Percentiles rank a stretch among this genome's conserved stretches.
These are phyloP conservation scores for Theocolax elegans DNA, from an alignment of 1,140 invertebrate species.

Conservation along the genomic window DNA sequence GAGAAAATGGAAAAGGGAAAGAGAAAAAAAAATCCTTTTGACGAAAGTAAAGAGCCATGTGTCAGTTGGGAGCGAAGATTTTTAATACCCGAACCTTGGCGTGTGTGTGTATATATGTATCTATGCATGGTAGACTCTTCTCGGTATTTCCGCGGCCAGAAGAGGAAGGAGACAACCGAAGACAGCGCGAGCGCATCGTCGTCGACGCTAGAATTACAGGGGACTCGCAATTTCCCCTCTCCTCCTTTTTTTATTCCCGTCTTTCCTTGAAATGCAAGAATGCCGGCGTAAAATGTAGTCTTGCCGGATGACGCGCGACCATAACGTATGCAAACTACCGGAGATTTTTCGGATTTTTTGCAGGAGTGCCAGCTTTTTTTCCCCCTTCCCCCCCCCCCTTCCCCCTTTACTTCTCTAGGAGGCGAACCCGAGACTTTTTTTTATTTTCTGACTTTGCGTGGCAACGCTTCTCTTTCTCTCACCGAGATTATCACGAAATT, in stretches of 20 bases:
- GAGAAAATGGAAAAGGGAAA: no score
- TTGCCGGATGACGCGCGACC: not conserved
- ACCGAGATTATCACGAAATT: not conserved
- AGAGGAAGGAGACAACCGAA: not conserved
- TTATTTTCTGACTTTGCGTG: not conserved
- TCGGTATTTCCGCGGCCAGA: not conserved
- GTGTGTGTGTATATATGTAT: not conserved
- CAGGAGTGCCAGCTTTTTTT: not conserved
- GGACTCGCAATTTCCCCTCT: slow-evolving; percentile 4
- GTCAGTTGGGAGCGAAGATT: no score
- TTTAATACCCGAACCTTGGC: not conserved
- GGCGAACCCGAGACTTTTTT: not conserved
- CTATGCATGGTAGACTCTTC: not conserved
- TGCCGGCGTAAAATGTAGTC: slow-evolving; percentile 8
- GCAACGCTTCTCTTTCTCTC: not conserved
- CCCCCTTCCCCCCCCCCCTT: not conserved
- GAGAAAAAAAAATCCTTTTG: no score
- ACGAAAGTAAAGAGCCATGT: no score
- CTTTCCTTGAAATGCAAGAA: slow-evolving; percentile 17
- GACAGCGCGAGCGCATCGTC: slow-evolving; percentile 5
- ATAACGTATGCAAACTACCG: slow-evolving; percentile 18
- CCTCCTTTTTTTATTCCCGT: not conserved
- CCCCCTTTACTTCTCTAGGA: not conserved
- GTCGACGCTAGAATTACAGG: slow-evolving; percentile 10
- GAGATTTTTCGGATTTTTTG: slow-evolving; percentile 26